Evolutionary conservation across 2,888 invertebrate species (phyloP), one percentile per base, ranked within the genome.

Genomic region (Megaustenia siamemsis): DNA sequence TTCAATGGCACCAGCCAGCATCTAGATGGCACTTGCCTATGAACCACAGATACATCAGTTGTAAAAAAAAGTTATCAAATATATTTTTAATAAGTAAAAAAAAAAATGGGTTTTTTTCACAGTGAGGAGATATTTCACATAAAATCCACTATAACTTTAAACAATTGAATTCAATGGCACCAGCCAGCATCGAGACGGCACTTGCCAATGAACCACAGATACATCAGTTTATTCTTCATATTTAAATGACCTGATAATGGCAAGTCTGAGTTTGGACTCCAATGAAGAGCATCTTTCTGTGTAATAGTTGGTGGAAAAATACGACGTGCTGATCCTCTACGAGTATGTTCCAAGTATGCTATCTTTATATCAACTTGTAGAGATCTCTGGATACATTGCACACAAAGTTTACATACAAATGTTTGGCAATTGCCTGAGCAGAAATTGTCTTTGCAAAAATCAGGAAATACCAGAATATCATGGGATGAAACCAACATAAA

Each of bases 171-270:
- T 83, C 85, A 87, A 10, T 86, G 75, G 84, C 98, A 98, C 97
- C 98, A 98, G 49, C 96, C 95, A 5, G 94, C 89, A 91, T 98
- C 97, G 86, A 95, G 94, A 88, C 96, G 95, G 93, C 98, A 99
- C 95, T 98, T 98, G 77, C 97, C 97, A 94, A 96, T 96, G 93
- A 97, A 98, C 98, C 98, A 99, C 86, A 96, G 94, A 78, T 96
- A 95, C 93, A 97, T 96, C 86, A 97, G 94, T 92, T 96, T 96
- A 94, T 98, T 98, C 87, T 95, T 95, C 69, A 95, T 93, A 8
- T 96, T 95, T 86, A 97, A 95, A 89, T 28, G 12, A 3, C 85
- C 84, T 5, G 80, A 79, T 49, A 89, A 87, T 18, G 83, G 86
- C 92, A 92, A 92, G 5, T 77, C 73, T 10, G 85, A 28, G 8